Evolutionary conservation across 2,888 invertebrate species (phyloP).

Genomic region (Parthenolecanium corni): DNA sequence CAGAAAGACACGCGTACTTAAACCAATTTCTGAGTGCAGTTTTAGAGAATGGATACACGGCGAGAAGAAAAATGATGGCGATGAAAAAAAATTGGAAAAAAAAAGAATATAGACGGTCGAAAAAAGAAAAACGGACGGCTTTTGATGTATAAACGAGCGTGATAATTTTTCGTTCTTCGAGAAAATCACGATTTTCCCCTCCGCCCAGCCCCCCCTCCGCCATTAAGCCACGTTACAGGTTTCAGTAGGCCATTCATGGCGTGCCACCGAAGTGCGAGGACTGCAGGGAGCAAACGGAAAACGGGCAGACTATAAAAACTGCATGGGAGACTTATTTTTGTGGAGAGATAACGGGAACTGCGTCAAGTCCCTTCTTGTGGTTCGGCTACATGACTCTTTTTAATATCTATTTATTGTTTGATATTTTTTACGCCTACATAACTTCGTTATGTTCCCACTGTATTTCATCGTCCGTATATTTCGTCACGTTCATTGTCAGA

Average conservation of each 20-base stretch:
- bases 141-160: not conserved
- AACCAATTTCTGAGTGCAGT: too few relatives aligned
- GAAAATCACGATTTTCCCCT: not conserved
- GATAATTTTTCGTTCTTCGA: not conserved
- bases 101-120: too few relatives aligned
- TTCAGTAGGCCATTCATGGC: not conserved
- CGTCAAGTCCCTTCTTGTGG: too few relatives aligned
- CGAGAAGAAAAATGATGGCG: too few relatives aligned
- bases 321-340: constrained; percentile 6
- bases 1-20: too few relatives aligned
- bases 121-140: too few relatives aligned
- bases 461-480: constrained; percentile 25
- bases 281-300: not conserved
- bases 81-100: too few relatives aligned
- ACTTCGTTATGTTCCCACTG: constrained; percentile 27
- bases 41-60: too few relatives aligned
- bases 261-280: not conserved
- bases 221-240: too few relatives aligned
- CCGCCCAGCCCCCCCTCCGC: too few relatives aligned
- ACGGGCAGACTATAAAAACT: not conserved
- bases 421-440: constrained; percentile 25
- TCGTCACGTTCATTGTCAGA: constrained; percentile 28
- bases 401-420: constrained; percentile 12
- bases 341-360: not conserved
- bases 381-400: not conserved